phyloP scores from a whole-genome alignment of 2,797 vertebrate species.

The Cirrhinus mrigala region DNA sequence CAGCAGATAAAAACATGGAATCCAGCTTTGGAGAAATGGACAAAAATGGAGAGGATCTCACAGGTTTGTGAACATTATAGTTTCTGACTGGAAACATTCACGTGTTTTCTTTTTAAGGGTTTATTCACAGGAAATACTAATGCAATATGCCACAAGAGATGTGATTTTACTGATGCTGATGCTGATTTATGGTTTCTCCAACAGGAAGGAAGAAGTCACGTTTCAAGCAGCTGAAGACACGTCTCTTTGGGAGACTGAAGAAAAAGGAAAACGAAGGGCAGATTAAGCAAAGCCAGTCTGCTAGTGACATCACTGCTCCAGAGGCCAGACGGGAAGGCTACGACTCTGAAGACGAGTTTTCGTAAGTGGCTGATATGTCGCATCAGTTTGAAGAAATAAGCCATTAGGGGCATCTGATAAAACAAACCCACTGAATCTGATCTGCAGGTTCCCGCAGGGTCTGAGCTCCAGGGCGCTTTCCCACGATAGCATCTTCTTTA shows the following conservation, averaged over 20 bases:
- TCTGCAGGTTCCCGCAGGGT: conserved; percentile 75
- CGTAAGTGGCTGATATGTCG: conserved; percentile 72
- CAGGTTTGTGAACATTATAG: conserved; percentile 48
- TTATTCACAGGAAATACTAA: not conserved
- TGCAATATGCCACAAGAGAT: not conserved
- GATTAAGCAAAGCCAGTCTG: conserved; percentile 81
- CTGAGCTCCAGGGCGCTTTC: conserved; percentile 87
- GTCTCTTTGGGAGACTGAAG: conserved; percentile 86
- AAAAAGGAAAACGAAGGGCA: conserved; percentile 78
- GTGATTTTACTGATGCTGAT: not conserved
- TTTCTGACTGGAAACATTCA: not conserved
- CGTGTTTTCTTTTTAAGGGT: not conserved
- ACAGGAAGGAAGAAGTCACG: conserved; percentile 88
- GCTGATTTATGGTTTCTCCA: not conserved
- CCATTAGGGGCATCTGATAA: not conserved
- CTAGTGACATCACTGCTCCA: conserved; percentile 75
- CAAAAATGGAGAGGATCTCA: conserved; percentile 50
- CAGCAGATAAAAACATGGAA: conserved; percentile 54
- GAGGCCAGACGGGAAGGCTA: conserved; percentile 59
- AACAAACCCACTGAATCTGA: conserved; percentile 52
- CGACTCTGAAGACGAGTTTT: conserved; percentile 84
- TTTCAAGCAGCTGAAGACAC: conserved; percentile 85
- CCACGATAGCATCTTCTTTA: conserved; percentile 89
- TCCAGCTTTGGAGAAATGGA: conserved; percentile 45
- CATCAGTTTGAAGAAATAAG: not conserved